Conservation (phyloP, 2,797 vertebrate genomes). For the Astyanax mexicanus region DNA sequence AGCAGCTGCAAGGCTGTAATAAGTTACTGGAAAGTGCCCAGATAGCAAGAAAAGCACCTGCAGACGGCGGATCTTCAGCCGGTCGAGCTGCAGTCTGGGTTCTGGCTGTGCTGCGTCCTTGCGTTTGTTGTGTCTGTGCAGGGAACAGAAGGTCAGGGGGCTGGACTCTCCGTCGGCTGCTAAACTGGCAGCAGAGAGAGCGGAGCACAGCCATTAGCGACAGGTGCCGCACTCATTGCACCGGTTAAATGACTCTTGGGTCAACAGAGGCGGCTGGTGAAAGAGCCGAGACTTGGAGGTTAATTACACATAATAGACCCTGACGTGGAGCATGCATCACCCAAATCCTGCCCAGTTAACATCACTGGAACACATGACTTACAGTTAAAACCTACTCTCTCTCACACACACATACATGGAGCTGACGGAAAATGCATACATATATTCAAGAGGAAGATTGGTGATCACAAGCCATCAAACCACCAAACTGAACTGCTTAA, state of each 20-base stretch:
- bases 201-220: constrained; percentile 23
- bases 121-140: constrained; percentile 17
- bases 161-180: background rate
- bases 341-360: background rate
- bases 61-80: too few relatives aligned
- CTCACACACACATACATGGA: background rate
- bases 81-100: background rate
- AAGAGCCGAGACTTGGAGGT: constrained; percentile 26
- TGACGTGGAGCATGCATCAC: constrained; percentile 1
- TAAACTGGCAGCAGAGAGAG: background rate
- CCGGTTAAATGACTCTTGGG: constrained; percentile 31
- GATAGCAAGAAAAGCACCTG: too few relatives aligned
- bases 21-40: background rate
- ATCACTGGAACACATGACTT: constrained; percentile 20
- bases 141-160: constrained; percentile 20
- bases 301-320: constrained; percentile 36
- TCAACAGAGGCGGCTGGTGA: constrained; percentile 34
- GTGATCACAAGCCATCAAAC: too few relatives aligned
- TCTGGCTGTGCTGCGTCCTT: background rate
- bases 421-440: too few relatives aligned
- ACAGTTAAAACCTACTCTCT: background rate
- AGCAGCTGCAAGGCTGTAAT: background rate
- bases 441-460: too few relatives aligned
- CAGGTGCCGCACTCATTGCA: constrained; percentile 3
- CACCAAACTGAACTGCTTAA: too few relatives aligned